These are phyloP conservation scores for Polyommatus icarus DNA, from an alignment of 2,888 invertebrate genomes.

Conservation along the genomic window DNA sequence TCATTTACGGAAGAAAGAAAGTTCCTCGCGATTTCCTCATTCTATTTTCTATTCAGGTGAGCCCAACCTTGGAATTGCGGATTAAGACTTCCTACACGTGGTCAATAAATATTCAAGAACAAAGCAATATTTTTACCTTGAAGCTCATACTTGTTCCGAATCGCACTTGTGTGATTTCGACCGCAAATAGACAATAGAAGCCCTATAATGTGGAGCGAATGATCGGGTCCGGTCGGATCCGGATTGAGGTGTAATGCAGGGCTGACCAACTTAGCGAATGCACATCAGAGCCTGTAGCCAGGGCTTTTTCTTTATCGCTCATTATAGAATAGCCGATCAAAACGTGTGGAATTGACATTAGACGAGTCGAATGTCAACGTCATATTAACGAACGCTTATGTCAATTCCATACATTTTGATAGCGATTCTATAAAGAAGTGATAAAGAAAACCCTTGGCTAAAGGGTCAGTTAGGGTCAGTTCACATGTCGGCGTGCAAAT, in stretches of 20 bases:
- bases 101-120: neutral
- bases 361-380: too few species aligned
- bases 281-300: neutral
- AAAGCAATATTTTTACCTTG: constrained; percentile 9
- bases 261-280: neutral
- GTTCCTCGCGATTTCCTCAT: neutral
- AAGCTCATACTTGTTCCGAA: constrained; percentile 2
- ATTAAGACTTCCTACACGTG: constrained; percentile 18
- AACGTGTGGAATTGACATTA: too few species aligned
- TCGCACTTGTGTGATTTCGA: constrained; percentile 28
- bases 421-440: too few species aligned
- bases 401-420: too few species aligned
- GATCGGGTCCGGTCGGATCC: neutral
- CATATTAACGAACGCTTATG: too few species aligned
- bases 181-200: constrained; percentile 27
- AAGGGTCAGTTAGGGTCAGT: too few species aligned
- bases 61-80: neutral
- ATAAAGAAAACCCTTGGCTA: too few species aligned
- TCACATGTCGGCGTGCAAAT: too few species aligned
- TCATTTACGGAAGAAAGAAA: neutral
- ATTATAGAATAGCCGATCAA: too few species aligned
- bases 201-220: constrained; percentile 17
- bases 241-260: constrained; percentile 9
- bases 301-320: too few species aligned
- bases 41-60: constrained; percentile 8